Base-by-base conservation (phyloP, 2,888 invertebrate genomes). In the Stenodera caucasica region DNA sequence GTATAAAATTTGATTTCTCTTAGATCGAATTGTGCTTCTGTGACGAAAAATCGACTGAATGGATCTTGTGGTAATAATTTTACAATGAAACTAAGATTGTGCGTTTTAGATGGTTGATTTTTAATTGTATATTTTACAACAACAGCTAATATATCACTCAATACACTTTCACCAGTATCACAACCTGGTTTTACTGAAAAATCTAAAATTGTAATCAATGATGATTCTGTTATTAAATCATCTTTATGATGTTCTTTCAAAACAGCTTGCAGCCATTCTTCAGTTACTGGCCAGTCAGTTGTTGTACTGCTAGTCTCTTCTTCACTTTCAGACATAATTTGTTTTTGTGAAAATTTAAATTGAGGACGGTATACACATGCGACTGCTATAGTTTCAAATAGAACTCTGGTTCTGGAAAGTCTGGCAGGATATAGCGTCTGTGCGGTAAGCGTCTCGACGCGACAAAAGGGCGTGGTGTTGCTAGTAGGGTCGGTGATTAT, bases 1-100 rank as follows among this genome's bases (percentile, higher is more conserved):
- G 90, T 91, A 77, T 92, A 92, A 81, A 92, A 92, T 67, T 90
- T 86, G 71, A 92, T 91, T 81, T 92, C 92, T 62, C 92, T 83
- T 5, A 91, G 85, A 78, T 92, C 91, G 76, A 92, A 92, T 77
- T 91, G 91, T 1, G 91, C 90, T 77, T 91, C 91, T 23, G 90
- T 90, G 61, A 92, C 91, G 78, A 91, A 91, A 68, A 88, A 88
- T 56, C 91, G 82, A 63, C 89, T 90, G 78, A 91, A 91, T 0
- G 91, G 90, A 77, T 92, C 91, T 69, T 88, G 85, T 0, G 92
- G 92, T 29, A 91, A 84, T 53, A 91, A 82, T 77, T 92, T 92
- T 63, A 91, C 88, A 67, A 92, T 88, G 54, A 92, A 78, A 80
- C 80, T 81, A 33, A 84, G 76, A 58, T 70, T 72, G 66, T 76